phyloP scores from a whole-genome alignment of 2,113 vertebrate species.

The Podiceps cristatus region DNA sequence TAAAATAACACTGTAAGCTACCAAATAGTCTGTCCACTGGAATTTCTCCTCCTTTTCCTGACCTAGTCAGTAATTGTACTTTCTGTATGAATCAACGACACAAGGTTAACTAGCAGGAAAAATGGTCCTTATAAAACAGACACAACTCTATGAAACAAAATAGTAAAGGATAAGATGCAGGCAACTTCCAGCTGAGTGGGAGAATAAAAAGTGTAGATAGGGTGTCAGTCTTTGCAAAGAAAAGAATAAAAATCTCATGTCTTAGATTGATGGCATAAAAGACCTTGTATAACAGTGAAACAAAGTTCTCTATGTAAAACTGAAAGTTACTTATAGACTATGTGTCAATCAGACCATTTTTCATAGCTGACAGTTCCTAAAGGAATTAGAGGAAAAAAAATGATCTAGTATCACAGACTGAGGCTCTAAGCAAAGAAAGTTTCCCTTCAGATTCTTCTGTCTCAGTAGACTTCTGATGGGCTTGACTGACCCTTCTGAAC shows the following conservation, averaged over 20 bases:
- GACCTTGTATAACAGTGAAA: constrained; percentile 33
- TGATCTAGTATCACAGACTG: background rate
- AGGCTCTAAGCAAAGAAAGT: background rate
- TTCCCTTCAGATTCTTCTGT: background rate
- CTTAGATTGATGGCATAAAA: constrained; percentile 30
- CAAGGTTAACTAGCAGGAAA: background rate
- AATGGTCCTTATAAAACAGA: background rate
- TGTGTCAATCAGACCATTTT: constrained; percentile 37
- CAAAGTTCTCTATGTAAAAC: constrained; percentile 38
- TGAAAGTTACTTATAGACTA: constrained; percentile 22
- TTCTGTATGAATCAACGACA: background rate
- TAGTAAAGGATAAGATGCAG: background rate
- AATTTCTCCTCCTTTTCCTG: background rate
- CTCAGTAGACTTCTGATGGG: background rate
- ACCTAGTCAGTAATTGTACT: background rate
- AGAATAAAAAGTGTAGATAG: background rate
- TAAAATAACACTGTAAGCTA: background rate
- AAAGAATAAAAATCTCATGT: constrained; percentile 24
- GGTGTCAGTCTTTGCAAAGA: constrained; percentile 9
- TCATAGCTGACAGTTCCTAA: constrained; percentile 31
- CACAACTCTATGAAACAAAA: background rate
- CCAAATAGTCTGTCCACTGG: background rate
- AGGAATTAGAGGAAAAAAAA: background rate
- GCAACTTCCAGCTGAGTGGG: background rate
- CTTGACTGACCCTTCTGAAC: background rate